Evolutionary conservation across 2,797 vertebrate species (phyloP), one percentile per base, ranked within the genome.

Genomic region (Gymnothorax javanicus): DNA sequence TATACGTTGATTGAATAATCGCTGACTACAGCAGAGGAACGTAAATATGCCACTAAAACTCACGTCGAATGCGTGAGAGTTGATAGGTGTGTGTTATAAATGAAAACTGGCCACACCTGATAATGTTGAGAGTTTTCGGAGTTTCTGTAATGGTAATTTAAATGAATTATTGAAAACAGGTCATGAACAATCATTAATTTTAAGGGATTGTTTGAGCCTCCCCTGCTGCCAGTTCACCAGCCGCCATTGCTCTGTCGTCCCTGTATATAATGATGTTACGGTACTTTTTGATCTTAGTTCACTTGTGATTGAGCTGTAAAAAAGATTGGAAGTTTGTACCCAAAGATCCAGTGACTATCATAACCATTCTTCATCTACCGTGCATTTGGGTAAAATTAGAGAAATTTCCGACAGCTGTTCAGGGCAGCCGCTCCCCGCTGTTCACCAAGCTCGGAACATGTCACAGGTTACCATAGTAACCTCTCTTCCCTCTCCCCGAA

Each of bases 391-490:
- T 54, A 79, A 79, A 79, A 79, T 79, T 79, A 54, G 75, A 79
- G 75, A 8, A 6, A 43, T 50, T 79, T 79, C 20, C 3, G 43
- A 9, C 50, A 54, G 57, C 81, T 13, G 79, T 11, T 57, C 79
- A 8, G 15, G 57, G 52, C 17, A 3, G 56, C 79, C 2, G 50
- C 56, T 15, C n/a, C 13, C 25, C n/a, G n/a, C 57, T 33, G 56
- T n/a, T 83, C 56, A 13, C 11, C 56, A 20, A 79, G 43, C 50
- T 56, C 25, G 71, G 71, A 82, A 88, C 87, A 43, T 27, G 84
- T 86, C 79, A 85, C 84, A 88, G 83, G 87, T 81, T 90, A 84
- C 73, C 64, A 88, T 87, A 83, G 85, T 17, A 90, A 83, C 77
- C 82, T 60, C 33, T 13, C 4, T 12, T 50, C 81, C 25, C 79